Conservation (phyloP, 2,888 invertebrate genomes). For the Netelia melanura region DNA sequence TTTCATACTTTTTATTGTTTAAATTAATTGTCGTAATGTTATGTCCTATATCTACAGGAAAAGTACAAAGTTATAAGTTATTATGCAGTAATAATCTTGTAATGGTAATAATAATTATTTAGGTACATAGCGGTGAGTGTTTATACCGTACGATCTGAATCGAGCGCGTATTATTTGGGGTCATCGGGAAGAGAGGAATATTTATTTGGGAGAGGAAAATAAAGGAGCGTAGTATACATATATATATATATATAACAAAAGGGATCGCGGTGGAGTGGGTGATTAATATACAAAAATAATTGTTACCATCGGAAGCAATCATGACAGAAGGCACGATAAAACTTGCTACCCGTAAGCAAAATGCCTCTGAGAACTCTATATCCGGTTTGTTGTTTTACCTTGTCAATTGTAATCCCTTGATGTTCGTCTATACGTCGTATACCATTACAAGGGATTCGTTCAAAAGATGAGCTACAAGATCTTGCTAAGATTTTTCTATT, state of each 20-base stretch:
- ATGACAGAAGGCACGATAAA: conserved; percentile 82
- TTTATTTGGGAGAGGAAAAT: conserved; percentile 33
- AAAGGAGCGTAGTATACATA: neutral
- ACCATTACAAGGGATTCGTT: neutral
- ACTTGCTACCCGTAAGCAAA: conserved; percentile 80
- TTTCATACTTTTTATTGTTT: conserved; percentile 80
- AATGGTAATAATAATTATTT: conserved; percentile 67
- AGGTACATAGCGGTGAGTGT: conserved; percentile 67
- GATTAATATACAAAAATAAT: conserved; percentile 71
- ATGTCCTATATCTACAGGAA: conserved; percentile 83
- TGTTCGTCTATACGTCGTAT: conserved; percentile 39
- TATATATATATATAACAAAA: conserved; percentile 15
- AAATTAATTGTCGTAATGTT: conserved; percentile 81
- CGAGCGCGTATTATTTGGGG: conserved; percentile 40
- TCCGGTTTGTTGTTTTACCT: conserved; percentile 34
- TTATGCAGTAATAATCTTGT: conserved; percentile 74
- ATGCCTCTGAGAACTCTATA: conserved; percentile 66
- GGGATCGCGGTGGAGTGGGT: conserved; percentile 4
- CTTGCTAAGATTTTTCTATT: conserved; percentile 55
- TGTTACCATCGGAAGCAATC: conserved; percentile 80
- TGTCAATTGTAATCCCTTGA: conserved; percentile 37
- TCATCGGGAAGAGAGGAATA: conserved; percentile 8
- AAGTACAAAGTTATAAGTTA: conserved; percentile 83
- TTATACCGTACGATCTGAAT: conserved; percentile 68
- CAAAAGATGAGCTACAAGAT: conserved; percentile 17